A percentile compares a stretch with the other conserved stretches of the same genome.
phyloP scores from a whole-genome alignment of 2,113 vertebrate species.

The Pangasianodon gigas region DNA sequence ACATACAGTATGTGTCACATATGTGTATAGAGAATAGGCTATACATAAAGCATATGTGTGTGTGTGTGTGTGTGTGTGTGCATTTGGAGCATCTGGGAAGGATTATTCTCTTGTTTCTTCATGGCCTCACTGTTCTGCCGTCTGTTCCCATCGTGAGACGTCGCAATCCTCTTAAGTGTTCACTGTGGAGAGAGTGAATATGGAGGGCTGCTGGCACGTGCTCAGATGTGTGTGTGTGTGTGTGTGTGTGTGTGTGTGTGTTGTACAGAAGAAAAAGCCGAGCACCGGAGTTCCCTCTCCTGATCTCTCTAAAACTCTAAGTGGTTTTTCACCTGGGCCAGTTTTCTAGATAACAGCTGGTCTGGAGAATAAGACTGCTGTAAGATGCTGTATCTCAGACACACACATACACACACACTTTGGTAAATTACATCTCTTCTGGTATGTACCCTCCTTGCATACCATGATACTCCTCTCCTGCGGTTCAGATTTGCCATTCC shows the following conservation, averaged over 20 bases:
- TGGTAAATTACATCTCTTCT: not conserved
- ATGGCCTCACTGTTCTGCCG: slow-evolving; percentile 40
- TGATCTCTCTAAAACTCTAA: slow-evolving; percentile 19
- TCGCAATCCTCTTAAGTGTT: slow-evolving; percentile 18
- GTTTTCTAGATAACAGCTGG: slow-evolving; percentile 29
- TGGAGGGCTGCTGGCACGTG: slow-evolving; percentile 15
- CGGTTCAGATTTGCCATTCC: not conserved
- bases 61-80: slow-evolving; percentile 17
- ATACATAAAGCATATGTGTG: slow-evolving; percentile 19
- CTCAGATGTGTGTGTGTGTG: slow-evolving; percentile 22
- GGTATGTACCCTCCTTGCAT: not conserved
- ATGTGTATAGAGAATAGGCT: not conserved
- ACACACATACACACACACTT: not conserved
- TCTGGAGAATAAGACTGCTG: not conserved
- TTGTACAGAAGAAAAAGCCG: not conserved
- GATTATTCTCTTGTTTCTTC: slow-evolving; percentile 53
- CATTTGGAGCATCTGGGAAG: slow-evolving; percentile 51
- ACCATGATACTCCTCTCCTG: not conserved
- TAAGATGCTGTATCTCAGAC: not conserved
- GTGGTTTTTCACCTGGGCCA: slow-evolving; percentile 30
- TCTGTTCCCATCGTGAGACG: slow-evolving; percentile 20
- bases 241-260: slow-evolving; percentile 30
- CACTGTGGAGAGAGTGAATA: slow-evolving; percentile 18
- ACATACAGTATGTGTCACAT: not conserved
- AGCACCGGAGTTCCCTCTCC: not conserved